These are phyloP conservation scores for Heliconius himera DNA, from an alignment of 1,140 invertebrate species.

Conservation along the genomic window DNA sequence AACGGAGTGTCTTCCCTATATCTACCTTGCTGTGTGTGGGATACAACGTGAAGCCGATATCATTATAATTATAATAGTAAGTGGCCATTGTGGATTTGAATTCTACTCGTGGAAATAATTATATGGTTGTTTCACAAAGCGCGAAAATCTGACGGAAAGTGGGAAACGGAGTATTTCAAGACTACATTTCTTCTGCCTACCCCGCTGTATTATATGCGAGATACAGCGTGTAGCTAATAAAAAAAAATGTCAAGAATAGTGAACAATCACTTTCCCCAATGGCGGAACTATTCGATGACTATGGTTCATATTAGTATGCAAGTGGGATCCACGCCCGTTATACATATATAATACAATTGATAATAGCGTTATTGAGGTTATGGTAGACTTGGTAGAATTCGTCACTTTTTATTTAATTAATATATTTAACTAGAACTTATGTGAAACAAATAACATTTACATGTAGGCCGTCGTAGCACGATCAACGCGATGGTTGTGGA, in stretches of 20 bases:
- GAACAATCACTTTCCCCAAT: slow-evolving; percentile 45
- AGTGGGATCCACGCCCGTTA: slow-evolving; percentile 4
- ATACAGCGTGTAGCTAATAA: not conserved
- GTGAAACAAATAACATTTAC: not conserved
- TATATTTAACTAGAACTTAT: not conserved
- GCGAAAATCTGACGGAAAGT: no score
- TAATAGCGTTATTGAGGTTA: slow-evolving; percentile 33
- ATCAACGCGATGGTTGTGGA: no score
- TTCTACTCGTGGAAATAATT: no score
- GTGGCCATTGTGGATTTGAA: no score
- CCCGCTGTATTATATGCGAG: no score
- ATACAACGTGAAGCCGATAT: no score
- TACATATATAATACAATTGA: slow-evolving; percentile 36
- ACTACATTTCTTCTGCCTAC: no score
- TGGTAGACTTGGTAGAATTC: not conserved
- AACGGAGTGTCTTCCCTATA: no score
- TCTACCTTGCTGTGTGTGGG: no score
- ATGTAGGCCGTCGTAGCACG: not conserved
- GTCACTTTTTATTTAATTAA: not conserved
- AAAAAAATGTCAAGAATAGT: not conserved
- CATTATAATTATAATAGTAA: no score
- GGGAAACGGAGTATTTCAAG: no score
- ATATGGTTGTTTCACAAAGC: no score
- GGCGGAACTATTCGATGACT: slow-evolving; percentile 36
- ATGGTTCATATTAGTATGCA: slow-evolving; percentile 39